Percentiles rank a stretch among this genome's conserved stretches.
Conservation (phyloP, 2,797 vertebrate genomes). For the Dryobates pubescens region DNA sequence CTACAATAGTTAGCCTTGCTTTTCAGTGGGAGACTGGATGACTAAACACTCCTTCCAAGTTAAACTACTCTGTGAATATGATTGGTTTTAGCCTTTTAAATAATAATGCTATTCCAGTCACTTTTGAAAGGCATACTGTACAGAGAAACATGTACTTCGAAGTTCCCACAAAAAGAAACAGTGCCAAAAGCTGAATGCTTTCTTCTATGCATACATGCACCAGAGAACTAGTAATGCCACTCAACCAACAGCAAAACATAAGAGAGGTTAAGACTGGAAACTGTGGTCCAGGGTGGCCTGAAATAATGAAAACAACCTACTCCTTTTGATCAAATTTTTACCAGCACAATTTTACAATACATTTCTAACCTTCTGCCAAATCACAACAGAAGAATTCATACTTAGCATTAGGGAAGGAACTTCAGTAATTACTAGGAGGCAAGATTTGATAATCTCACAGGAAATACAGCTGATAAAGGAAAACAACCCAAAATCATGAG, state of each 20-base stretch:
- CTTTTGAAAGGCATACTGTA: not conserved
- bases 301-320: not conserved
- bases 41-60: not conserved
- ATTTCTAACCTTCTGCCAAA: not conserved
- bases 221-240: not conserved
- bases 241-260: not conserved
- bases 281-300: not conserved
- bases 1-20: not conserved
- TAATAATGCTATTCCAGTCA: not conserved
- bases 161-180: not conserved
- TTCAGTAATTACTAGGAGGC: not conserved
- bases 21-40: not conserved
- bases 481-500: not conserved
- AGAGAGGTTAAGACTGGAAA: not conserved
- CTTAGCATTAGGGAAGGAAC: not conserved
- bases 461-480: not conserved
- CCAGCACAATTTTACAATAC: not conserved
- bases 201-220: not conserved
- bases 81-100: not conserved
- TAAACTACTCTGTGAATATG: not conserved
- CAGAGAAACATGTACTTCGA: not conserved
- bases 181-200: not conserved
- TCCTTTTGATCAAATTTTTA: not conserved
- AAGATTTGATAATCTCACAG: not conserved
- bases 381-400: not conserved